Percentiles rank a stretch among this genome's conserved stretches.
phyloP scores from a whole-genome alignment of 1,140 invertebrate species.

The honey bee (Apis mellifera) region DNA sequence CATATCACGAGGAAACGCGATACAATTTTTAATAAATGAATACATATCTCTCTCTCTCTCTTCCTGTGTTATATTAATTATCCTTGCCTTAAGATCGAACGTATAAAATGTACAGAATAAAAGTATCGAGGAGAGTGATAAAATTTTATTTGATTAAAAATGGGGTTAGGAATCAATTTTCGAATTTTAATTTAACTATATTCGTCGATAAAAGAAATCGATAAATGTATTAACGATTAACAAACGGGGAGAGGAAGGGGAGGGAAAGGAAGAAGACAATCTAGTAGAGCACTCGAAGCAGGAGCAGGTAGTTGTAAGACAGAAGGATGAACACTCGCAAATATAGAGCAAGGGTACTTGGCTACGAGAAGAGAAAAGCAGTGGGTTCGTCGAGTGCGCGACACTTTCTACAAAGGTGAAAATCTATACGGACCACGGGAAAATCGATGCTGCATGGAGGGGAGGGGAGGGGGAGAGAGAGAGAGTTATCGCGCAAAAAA shows the following conservation, averaged over 20 bases:
- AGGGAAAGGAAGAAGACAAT: not conserved
- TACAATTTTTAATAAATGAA: not conserved
- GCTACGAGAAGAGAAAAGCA: conserved; percentile 45
- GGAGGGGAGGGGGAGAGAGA: conserved; percentile 4
- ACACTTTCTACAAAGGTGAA: conserved; percentile 47
- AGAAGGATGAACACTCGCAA: conserved; percentile 46
- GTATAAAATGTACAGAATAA: not conserved
- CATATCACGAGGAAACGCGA: not conserved
- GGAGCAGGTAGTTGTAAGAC: conserved; percentile 36
- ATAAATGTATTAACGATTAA: conserved; percentile 29
- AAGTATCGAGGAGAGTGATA: too few species aligned
- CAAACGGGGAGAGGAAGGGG: not conserved
- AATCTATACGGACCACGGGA: conserved; percentile 33
- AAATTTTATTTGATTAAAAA: too few species aligned
- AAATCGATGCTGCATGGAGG: conserved; percentile 50
- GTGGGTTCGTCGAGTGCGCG: conserved; percentile 25
- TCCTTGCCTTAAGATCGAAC: not conserved
- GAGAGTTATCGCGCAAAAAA: conserved; percentile 4
- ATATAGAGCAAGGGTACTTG: conserved; percentile 55
- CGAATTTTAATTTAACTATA: not conserved
- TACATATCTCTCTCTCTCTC: too few species aligned
- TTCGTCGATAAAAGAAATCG: not conserved
- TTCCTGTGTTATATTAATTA: not conserved
- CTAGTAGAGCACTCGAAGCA: conserved; percentile 27
- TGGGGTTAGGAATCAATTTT: too few species aligned